Evolutionary conservation across 2,888 invertebrate species (phyloP).

Genomic region (Drosophila testacea): DNA sequence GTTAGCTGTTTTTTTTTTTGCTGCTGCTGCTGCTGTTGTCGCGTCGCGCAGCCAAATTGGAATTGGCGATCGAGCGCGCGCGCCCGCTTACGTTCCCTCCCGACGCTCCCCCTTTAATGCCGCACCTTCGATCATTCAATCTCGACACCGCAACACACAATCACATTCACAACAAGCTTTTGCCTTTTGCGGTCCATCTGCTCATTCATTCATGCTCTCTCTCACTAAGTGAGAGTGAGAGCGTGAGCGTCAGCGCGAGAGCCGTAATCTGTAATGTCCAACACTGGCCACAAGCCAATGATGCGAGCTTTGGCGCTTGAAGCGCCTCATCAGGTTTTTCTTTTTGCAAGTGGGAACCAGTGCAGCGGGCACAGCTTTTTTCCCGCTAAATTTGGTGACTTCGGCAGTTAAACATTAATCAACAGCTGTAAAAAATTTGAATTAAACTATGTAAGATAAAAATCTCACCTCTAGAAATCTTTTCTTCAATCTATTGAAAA

Average conservation of each 20-base stretch:
- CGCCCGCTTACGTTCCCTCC: slow-evolving; percentile 19
- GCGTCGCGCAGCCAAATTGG: slow-evolving; percentile 56
- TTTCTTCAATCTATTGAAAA: no score
- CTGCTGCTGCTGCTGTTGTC: slow-evolving; percentile 43
- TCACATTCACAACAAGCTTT: slow-evolving; percentile 53
- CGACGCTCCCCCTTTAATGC: neutral
- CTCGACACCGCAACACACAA: slow-evolving; percentile 22
- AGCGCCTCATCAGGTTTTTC: slow-evolving; percentile 57
- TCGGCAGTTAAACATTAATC: no score
- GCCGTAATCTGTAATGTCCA: slow-evolving; percentile 40
- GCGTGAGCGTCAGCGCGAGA: slow-evolving; percentile 3
- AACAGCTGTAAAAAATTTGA: no score
- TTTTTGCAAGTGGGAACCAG: no score
- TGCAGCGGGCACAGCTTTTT: no score
- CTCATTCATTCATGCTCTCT: slow-evolving; percentile 49
- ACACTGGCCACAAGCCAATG: slow-evolving; percentile 38
- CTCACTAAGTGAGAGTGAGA: neutral
- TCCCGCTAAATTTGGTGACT: no score
- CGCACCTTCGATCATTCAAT: slow-evolving; percentile 28
- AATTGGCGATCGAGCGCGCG: slow-evolving; percentile 66
- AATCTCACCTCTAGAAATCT: no score
- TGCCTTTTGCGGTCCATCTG: slow-evolving; percentile 75
- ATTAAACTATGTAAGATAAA: no score
- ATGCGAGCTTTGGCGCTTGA: slow-evolving; percentile 23
- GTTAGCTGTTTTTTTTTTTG: slow-evolving; percentile 53